Evolutionary conservation across 2,113 vertebrate species (phyloP).

Genomic region (Rhipidura dahli): DNA sequence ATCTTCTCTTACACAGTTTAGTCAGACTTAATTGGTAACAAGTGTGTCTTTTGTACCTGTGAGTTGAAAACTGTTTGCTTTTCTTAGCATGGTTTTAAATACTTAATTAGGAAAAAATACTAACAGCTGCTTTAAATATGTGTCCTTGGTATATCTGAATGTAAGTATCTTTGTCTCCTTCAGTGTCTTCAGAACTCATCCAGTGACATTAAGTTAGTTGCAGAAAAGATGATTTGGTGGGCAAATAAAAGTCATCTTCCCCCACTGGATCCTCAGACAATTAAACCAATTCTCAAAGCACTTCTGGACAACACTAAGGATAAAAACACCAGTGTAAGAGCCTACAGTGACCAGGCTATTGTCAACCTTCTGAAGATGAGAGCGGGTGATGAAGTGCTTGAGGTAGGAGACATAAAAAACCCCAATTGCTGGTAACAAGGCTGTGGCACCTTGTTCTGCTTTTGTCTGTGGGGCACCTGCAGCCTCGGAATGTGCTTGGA

Average conservation of each 20-base stretch:
- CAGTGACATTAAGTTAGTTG: conserved; percentile 92
- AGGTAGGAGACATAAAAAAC: conserved; percentile 74
- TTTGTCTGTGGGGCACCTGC: not conserved
- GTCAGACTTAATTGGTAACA: not conserved
- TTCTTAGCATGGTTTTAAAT: not conserved
- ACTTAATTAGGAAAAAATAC: not conserved
- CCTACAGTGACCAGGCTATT: conserved; percentile 94
- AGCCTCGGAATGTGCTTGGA: not conserved
- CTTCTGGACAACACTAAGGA: conserved; percentile 98
- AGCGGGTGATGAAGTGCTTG: conserved; percentile 84
- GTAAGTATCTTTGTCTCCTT: not conserved
- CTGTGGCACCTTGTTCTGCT: not conserved
- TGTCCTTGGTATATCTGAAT: not conserved
- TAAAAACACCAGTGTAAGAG: conserved; percentile 94
- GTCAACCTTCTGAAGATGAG: conserved; percentile 90
- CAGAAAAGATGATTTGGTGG: conserved; percentile 97
- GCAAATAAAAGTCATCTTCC: conserved; percentile 85
- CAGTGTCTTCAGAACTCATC: conserved; percentile 97
- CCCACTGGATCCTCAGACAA: conserved; percentile 79
- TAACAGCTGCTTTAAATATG: not conserved
- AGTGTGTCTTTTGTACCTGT: not conserved
- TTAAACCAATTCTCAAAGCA: conserved; percentile 93
- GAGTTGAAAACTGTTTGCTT: not conserved
- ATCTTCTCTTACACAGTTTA: not conserved
- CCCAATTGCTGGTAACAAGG: not conserved